Conservation (phyloP, 1,140 invertebrate species). For the Ylistrum balloti region DNA sequence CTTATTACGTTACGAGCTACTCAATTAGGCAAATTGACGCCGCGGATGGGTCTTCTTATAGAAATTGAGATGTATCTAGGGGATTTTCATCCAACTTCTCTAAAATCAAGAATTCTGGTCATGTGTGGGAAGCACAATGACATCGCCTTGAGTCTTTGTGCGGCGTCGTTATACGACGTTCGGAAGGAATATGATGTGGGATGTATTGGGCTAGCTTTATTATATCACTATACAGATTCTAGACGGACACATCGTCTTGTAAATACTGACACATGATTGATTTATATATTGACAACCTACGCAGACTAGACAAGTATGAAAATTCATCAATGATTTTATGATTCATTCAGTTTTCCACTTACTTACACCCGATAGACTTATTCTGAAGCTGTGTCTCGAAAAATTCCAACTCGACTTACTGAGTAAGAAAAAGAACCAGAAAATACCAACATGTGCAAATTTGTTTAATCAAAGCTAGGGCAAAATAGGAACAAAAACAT, state of each 20-base stretch:
- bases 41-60: neutral
- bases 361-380: no score
- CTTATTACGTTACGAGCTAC: constrained; percentile 12
- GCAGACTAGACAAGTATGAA: neutral
- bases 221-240: neutral
- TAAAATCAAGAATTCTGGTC: neutral
- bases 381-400: no score
- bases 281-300: neutral
- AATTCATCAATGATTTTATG: no score
- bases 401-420: no score
- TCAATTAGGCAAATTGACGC: constrained; percentile 38
- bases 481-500: no score
- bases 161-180: neutral
- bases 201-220: neutral
- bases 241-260: constrained; percentile 1
- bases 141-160: neutral
- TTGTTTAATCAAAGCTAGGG: no score
- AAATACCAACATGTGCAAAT: no score
- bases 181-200: neutral
- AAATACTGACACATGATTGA: neutral
- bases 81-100: neutral
- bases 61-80: constrained; percentile 10
- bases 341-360: no score
- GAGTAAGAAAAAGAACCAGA: no score
- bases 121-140: neutral